Base-by-base conservation (phyloP, 2,888 invertebrate species). In the Hypomecis atomaria region DNA sequence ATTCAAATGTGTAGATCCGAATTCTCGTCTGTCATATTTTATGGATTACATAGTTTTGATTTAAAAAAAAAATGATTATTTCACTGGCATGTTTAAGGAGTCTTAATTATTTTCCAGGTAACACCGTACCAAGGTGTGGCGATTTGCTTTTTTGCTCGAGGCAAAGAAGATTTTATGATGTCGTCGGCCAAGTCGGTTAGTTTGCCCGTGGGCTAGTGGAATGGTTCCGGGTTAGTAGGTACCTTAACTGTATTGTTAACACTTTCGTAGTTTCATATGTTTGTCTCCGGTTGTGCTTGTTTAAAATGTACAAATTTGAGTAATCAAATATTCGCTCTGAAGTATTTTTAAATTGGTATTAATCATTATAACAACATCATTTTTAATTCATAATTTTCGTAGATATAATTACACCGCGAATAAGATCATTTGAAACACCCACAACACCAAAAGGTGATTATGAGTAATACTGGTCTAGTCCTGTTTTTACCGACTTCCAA, bases 141-240 rank as follows among this genome's bases (percentile, higher is more conserved):
- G 82, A 83, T 84, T 87, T 86, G 81, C 83, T 85, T 83, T 45
- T 75, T 52, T 43, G 77, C 79, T 74, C 52, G 73, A 67, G 74
- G 79, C 77, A 67, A 67, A 71, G 71, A 65, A 66, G 62, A 65
- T 70, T 72, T 74, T 73, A 73, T 71, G 72, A 65, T 69, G 67
- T 66, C 66, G 66, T 71, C 69, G 69, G 65, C 63, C 71, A 43
- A 71, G 72, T 72, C 65, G 72, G 69, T 76, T 71, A 74, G 64
- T 70, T 70, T 70, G 71, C 73, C 74, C 70, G 69, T 70, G 67
- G 70, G 71, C 71, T 66, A 67, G 66, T 69, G 57, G 57, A 42
- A 58, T 53, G 38, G 65, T 66, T 68, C 66, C 68, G 70, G 68
- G 70, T 71, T 71, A 71, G 68, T 70, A 44, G 65, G 69, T 58